Evolutionary conservation across 1,140 invertebrate genomes (phyloP).

Genomic region (Panulirus ornatus): DNA sequence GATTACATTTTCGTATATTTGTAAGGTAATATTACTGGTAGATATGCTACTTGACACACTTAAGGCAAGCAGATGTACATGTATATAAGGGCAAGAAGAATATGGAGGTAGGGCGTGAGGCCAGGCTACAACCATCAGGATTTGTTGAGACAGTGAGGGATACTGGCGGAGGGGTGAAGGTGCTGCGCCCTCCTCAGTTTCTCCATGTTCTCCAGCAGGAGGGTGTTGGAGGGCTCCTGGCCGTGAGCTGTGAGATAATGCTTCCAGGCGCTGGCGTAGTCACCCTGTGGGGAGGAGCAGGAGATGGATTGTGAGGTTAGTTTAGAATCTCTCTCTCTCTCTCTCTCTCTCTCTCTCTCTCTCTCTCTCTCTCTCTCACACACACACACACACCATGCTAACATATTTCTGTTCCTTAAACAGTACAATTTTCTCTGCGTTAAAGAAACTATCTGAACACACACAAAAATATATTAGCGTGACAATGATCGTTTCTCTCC

Average conservation of each 20-base stretch:
- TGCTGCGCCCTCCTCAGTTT: background rate
- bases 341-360: slow-evolving; percentile 24
- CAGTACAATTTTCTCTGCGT: no score
- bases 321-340: background rate
- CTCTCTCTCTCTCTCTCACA: no score
- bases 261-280: background rate
- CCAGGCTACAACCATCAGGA: background rate
- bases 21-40: no score
- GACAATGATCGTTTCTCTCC: no score
- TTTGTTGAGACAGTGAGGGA: background rate
- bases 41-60: no score
- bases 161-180: background rate
- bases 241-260: background rate
- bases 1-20: no score
- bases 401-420: no score
- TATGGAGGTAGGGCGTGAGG: background rate
- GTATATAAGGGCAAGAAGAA: no score
- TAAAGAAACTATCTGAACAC: no score
- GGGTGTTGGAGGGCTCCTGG: background rate
- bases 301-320: background rate
- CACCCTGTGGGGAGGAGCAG: background rate
- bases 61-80: no score
- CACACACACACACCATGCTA: no score
- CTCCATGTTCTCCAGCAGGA: background rate
- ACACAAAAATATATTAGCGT: no score